Evolutionary conservation across 2,797 vertebrate genomes (phyloP).

Genomic region (Schizothorax lantsangensis): DNA sequence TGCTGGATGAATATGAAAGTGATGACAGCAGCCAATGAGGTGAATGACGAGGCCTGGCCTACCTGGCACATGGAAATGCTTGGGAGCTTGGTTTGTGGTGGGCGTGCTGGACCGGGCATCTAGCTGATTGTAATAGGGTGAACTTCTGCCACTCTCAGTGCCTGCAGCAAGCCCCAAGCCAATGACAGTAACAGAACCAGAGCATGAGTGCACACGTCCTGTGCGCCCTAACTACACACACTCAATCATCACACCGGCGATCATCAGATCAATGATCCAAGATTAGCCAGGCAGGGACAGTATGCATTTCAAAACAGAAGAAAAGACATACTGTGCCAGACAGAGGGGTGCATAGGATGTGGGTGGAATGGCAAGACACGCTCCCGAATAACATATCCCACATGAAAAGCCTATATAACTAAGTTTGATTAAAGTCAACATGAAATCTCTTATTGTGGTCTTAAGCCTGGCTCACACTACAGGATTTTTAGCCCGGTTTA

Average conservation of each 20-base stretch:
- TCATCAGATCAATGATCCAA: conserved; percentile 26
- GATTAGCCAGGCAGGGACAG: conserved; percentile 52
- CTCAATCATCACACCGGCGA: conserved; percentile 27
- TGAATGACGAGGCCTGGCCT: conserved; percentile 75
- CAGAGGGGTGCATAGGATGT: conserved; percentile 41
- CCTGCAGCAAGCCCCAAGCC: conserved; percentile 83
- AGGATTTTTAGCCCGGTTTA: no score
- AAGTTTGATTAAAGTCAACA: conserved; percentile 8
- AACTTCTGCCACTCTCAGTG: conserved; percentile 97
- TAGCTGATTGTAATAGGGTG: conserved; percentile 96
- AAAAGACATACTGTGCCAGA: conserved; percentile 53
- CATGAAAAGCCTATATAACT: background rate
- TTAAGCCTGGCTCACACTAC: background rate
- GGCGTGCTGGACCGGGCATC: conserved; percentile 94
- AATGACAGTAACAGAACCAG: conserved; percentile 76
- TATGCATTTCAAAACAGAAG: conserved; percentile 53
- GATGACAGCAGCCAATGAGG: conserved; percentile 58
- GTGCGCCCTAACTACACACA: conserved; percentile 43
- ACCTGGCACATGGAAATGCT: conserved; percentile 99
- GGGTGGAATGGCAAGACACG: conserved; percentile 43
- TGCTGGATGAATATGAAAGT: conserved; percentile 45
- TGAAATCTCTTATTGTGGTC: conserved; percentile 8
- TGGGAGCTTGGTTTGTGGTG: conserved; percentile 96
- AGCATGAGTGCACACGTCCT: conserved; percentile 66
- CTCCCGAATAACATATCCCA: background rate